phyloP scores from a whole-genome alignment of 2,113 vertebrate genomes.

The Uria aalge region DNA sequence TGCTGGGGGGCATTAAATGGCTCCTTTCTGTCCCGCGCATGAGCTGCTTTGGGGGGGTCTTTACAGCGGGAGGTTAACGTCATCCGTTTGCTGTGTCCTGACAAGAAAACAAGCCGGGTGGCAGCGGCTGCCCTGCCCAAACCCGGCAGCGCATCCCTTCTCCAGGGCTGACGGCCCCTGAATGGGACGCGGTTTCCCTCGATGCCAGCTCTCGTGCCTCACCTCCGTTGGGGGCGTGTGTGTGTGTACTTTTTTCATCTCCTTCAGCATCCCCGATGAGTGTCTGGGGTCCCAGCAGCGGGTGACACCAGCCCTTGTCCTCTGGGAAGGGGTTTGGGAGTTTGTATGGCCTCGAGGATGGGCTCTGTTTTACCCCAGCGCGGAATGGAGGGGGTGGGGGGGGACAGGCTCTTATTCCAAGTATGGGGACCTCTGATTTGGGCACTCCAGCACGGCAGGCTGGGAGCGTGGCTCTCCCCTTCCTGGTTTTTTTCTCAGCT shows the following conservation, averaged over 20 bases:
- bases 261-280: neutral
- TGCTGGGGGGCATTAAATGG: neutral
- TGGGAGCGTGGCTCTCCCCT: neutral
- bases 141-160: neutral
- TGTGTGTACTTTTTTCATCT: neutral
- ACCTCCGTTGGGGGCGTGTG: rapidly evolving
- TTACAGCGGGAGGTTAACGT: neutral
- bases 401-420: neutral
- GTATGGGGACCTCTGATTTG: neutral
- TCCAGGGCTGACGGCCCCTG: rapidly evolving
- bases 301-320: neutral
- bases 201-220: rapidly evolving
- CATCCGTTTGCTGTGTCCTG: neutral
- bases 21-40: neutral
- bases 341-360: rapidly evolving
- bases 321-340: neutral
- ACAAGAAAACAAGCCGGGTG: neutral
- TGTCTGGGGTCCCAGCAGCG: neutral
- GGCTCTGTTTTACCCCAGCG: neutral
- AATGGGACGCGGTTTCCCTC: rapidly evolving
- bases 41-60: neutral
- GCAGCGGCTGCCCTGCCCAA: rapidly evolving
- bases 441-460: neutral
- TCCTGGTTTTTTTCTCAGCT: neutral
- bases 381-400: rapidly evolving